These are phyloP conservation scores for Drosophila lacicola DNA, from an alignment of 2,888 invertebrate genomes.

Conservation along the genomic window DNA sequence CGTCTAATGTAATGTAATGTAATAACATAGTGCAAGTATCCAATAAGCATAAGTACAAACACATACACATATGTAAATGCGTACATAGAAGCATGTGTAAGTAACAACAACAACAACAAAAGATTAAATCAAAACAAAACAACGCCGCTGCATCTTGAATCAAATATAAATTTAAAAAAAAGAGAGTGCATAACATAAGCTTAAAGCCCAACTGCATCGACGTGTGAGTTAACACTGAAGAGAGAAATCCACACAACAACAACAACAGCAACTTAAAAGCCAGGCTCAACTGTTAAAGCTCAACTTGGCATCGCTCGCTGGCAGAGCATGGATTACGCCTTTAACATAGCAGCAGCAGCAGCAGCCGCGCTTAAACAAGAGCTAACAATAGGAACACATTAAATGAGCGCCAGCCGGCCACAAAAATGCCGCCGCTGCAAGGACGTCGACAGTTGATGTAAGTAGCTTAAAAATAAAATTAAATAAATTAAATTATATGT, in stretches of 20 bases:
- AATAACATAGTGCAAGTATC: conserved; percentile 8
- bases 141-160: conserved; percentile 52
- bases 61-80: conserved; percentile 4
- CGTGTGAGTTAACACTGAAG: conserved; percentile 21
- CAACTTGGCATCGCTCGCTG: conserved; percentile 28
- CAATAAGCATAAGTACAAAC: conserved; percentile 8
- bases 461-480: conserved; percentile 33
- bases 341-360: conserved; percentile 37
- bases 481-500: conserved; percentile 4
- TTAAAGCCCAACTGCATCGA: conserved; percentile 5
- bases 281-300: conserved; percentile 38
- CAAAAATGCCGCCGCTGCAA: conserved; percentile 76
- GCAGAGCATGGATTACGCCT: conserved; percentile 72
- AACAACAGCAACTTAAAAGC: conserved; percentile 21
- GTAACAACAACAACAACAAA: conserved; percentile 28
- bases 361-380: conserved; percentile 25
- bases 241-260: conserved; percentile 9
- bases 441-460: conserved; percentile 69
- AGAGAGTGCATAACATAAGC: conserved; percentile 20
- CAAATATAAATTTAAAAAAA: conserved; percentile 2
- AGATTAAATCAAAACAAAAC: conserved; percentile 30
- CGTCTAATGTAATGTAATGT: conserved; percentile 14
- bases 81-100: conserved; percentile 16
- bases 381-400: conserved; percentile 48
- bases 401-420: conserved; percentile 68